Evolutionary conservation across 2,888 invertebrate species (phyloP), one percentile per base, ranked within the genome.

Genomic region (Acholoe squamosa): DNA sequence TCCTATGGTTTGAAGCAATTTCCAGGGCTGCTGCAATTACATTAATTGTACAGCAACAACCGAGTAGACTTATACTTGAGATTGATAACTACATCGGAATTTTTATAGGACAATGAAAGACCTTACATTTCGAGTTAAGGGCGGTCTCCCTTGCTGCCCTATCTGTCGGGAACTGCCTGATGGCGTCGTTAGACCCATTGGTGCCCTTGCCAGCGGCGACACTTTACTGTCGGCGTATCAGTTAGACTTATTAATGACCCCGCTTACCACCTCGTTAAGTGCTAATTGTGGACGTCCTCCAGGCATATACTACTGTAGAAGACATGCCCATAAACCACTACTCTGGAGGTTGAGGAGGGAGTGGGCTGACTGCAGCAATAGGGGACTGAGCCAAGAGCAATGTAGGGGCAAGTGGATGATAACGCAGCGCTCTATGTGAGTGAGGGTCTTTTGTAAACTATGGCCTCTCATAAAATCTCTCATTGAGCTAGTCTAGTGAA

Each of bases 231-330:
- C 80, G 33, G 22, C 43, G 43, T 80, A 80, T 80, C 80, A 80
- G 33, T 80, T 43, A 43, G 80, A 14, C 16, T 80, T 80, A 80
- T 80, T 80, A 80, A 80, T 80, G 34, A 34, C 34, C 22, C 80
- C 80, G 80, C 80, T 80, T 80, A 80, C 80, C 22, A 80, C 1
- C 34, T 80, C 80, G 80, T 80, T 80, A 80, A 43, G 34, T 16
- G 80, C 80, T 80, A 80, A 80, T 80, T 80, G 80, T 80, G 7
- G 19, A 10, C 80, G 25, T 25, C 22, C 34, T 16, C 80, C 14
- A 14, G 80, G 80, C 80, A 43, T 80, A 80, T 80, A 80, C n/a
- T 34, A 80, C 80, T 80, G 43, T 33, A 80, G 80, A 22, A 33
- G 80, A 25, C 80, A 80, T 33, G 33, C 31, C 25, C 71, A 28